These are phyloP conservation scores for Nephrocerus scutellatus DNA, from an alignment of 2,888 invertebrate genomes.

Conservation along the genomic window DNA sequence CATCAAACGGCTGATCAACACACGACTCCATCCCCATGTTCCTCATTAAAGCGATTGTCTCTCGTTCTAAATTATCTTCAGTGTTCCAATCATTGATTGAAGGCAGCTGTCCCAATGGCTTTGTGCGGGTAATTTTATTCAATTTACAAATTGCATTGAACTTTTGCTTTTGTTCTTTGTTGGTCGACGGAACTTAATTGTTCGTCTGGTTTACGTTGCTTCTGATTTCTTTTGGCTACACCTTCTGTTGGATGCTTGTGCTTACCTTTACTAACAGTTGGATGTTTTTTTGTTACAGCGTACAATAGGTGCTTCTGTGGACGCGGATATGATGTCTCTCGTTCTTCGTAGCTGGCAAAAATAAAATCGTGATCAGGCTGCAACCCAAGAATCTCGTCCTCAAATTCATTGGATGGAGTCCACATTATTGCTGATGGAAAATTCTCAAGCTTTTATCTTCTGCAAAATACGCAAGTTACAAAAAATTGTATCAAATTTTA, in stretches of 20 bases:
- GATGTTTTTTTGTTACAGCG: no score
- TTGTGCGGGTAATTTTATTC: slow-evolving; percentile 33
- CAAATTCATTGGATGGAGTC: slow-evolving; percentile 35
- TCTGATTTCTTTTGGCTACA: no score
- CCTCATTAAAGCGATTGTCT: slow-evolving; percentile 38
- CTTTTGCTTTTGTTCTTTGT: slow-evolving; percentile 20
- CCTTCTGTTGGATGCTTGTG: slow-evolving; percentile 17
- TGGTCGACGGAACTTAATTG: no score
- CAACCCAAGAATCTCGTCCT: slow-evolving; percentile 37
- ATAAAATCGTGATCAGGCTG: slow-evolving; percentile 35
- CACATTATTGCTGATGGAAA: no score
- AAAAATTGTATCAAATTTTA: no score
- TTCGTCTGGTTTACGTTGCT: no score
- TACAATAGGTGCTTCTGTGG: slow-evolving; percentile 28
- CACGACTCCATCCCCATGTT: slow-evolving; percentile 33
- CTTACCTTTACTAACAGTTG: slow-evolving; percentile 17
- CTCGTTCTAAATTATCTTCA: slow-evolving; percentile 30
- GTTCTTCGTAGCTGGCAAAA: slow-evolving; percentile 21
- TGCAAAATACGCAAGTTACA: no score
- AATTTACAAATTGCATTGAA: slow-evolving; percentile 35
- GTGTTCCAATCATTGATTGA: slow-evolving; percentile 35
- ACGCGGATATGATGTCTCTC: slow-evolving; percentile 19
- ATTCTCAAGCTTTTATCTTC: no score
- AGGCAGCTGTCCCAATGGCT: slow-evolving; percentile 35
- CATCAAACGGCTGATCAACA: slow-evolving; percentile 22